Percentiles rank a stretch among this genome's conserved stretches.
Evolutionary conservation across 1,140 invertebrate genomes (phyloP).

Genomic region (Drosophila simulans): DNA sequence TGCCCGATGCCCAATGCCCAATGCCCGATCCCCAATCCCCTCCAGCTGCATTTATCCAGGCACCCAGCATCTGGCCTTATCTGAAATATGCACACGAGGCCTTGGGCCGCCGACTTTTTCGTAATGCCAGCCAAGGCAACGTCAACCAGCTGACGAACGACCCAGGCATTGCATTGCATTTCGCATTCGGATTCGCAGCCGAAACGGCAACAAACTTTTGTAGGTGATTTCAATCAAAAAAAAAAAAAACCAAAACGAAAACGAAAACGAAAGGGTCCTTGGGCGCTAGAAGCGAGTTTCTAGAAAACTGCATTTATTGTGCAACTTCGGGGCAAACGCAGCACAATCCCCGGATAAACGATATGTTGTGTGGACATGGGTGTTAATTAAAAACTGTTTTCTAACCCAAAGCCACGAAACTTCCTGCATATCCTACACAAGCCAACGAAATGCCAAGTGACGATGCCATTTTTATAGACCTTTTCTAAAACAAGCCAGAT

Average conservation of each 20-base stretch:
- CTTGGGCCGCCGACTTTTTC: constrained; percentile 67
- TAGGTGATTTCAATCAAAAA: constrained; percentile 32
- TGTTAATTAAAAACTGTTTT: constrained; percentile 60
- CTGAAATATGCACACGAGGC: constrained; percentile 78
- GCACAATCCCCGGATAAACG: constrained; percentile 3
- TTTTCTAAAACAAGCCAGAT: constrained; percentile 58
- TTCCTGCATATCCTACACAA: constrained; percentile 65
- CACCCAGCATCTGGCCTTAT: constrained; percentile 78
- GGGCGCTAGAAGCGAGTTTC: constrained; percentile 19
- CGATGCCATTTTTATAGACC: constrained; percentile 73
- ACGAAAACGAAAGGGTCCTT: constrained; percentile 30
- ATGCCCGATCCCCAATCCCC: constrained; percentile 19
- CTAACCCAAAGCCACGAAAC: constrained; percentile 48
- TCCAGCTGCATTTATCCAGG: constrained; percentile 51
- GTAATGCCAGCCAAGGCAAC: constrained; percentile 68
- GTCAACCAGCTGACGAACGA: constrained; percentile 49
- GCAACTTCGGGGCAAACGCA: constrained; percentile 42
- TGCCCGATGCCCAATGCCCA: too few relatives aligned
- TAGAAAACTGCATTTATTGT: constrained; percentile 59
- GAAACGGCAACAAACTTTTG: constrained; percentile 48
- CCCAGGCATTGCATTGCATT: constrained; percentile 34
- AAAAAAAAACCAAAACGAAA: not conserved
- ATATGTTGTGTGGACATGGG: constrained; percentile 13
- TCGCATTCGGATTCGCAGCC: constrained; percentile 23
- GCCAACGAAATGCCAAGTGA: constrained; percentile 63